These are phyloP conservation scores for Callyntrura guangdongensis DNA, from an alignment of 2,888 invertebrate genomes.

Conservation along the genomic window DNA sequence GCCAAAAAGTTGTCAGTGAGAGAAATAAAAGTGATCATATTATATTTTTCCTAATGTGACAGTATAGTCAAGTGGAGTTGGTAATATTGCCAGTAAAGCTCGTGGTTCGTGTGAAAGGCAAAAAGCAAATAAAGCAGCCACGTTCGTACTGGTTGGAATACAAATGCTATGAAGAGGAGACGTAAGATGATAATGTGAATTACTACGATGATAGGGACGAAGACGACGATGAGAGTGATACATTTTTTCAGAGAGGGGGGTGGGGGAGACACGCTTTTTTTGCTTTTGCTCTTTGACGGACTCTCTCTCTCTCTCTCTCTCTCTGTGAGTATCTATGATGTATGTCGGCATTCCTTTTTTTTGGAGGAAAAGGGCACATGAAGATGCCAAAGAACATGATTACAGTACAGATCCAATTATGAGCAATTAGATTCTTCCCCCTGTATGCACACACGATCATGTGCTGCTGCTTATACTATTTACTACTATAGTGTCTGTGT, in stretches of 20 bases:
- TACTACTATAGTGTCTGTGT: not conserved
- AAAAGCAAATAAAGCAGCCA: constrained; percentile 22
- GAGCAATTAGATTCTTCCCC: constrained; percentile 85
- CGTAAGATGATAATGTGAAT: not conserved
- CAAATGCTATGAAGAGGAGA: not conserved
- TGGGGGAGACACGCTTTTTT: constrained; percentile 40
- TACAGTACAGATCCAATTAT: constrained; percentile 85
- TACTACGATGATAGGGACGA: not conserved
- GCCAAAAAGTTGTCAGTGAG: constrained; percentile 20
- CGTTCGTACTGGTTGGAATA: not conserved
- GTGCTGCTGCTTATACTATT: not conserved
- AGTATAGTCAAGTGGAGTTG: not conserved
- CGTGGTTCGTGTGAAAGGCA: constrained; percentile 16
- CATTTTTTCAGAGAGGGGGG: constrained; percentile 16
- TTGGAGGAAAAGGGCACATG: constrained; percentile 82
- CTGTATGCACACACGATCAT: constrained; percentile 57
- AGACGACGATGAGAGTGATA: constrained; percentile 23
- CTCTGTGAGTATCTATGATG: constrained; percentile 2
- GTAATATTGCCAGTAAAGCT: not conserved
- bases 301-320: too few relatives aligned
- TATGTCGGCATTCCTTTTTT: constrained; percentile 82
- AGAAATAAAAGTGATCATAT: constrained; percentile 44
- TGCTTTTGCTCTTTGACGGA: constrained; percentile 45
- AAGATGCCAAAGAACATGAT: constrained; percentile 84
- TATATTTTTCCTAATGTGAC: constrained; percentile 35